phyloP scores from a whole-genome alignment of 2,113 vertebrate species.

The Istiophorus platypterus region DNA sequence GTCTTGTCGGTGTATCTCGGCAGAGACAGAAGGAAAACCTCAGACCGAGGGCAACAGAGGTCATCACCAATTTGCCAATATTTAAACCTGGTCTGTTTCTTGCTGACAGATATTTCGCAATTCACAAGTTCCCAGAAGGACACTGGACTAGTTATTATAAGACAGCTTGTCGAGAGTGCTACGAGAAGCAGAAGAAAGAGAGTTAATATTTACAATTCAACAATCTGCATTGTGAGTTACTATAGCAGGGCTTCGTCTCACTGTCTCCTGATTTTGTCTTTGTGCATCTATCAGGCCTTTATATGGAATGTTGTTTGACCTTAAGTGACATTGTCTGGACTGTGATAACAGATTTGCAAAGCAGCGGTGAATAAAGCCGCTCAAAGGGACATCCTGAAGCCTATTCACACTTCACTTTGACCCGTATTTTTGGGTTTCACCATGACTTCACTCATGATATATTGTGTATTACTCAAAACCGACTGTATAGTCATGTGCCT shows the following conservation, averaged over 20 bases:
- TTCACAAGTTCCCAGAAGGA: constrained; percentile 31
- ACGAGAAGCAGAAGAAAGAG: background rate
- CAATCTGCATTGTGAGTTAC: background rate
- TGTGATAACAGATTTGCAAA: constrained; percentile 59
- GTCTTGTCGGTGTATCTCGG: constrained; percentile 50
- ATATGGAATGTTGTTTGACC: constrained; percentile 56
- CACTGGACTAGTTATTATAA: background rate
- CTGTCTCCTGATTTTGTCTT: constrained; percentile 20
- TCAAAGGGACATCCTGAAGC: constrained; percentile 3
- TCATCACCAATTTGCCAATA: constrained; percentile 51
- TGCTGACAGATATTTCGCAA: constrained; percentile 28
- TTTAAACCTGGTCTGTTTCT: constrained; percentile 39
- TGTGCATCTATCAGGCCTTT: constrained; percentile 24
- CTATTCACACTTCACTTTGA: constrained; percentile 1
- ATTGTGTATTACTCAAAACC: constrained; percentile 2
- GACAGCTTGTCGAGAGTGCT: background rate
- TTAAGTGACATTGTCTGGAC: constrained; percentile 55
- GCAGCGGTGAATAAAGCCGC: constrained; percentile 32
- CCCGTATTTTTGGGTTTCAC: background rate
- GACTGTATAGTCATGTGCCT: background rate
- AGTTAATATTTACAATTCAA: constrained; percentile 1
- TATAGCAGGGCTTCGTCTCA: background rate
- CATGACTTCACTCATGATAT: background rate
- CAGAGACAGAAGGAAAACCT: constrained; percentile 51
- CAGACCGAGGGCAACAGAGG: constrained; percentile 47